phyloP scores from a whole-genome alignment of 2,113 vertebrate genomes.

The Oophaga pumilio region DNA sequence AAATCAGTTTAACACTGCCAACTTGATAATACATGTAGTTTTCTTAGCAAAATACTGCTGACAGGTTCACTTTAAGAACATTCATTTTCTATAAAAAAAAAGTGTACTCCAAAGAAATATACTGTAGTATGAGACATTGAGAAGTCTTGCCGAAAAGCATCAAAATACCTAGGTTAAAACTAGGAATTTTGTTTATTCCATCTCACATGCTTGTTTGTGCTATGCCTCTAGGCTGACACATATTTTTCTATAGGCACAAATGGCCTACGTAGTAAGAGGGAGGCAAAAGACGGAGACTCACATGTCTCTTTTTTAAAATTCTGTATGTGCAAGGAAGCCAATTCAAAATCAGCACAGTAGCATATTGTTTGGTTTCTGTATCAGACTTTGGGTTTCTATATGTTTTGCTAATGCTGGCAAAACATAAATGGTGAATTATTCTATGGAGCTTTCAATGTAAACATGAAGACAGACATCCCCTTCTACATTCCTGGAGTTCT shows the following conservation, averaged over 20 bases:
- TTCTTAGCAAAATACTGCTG: too few species aligned
- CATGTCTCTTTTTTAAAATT: background rate
- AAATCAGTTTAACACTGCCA: too few species aligned
- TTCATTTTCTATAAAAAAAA: background rate
- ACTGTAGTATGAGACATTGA: background rate
- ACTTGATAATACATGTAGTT: too few species aligned
- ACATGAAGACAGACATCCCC: background rate
- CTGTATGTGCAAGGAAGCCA: background rate
- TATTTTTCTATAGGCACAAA: background rate
- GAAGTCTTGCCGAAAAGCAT: background rate
- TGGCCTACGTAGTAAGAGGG: background rate
- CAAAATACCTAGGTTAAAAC: background rate
- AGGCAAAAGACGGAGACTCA: background rate
- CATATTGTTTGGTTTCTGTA: background rate
- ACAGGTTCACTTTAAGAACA: too few species aligned
- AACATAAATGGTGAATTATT: slow-evolving; percentile 13
- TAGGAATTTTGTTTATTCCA: background rate
- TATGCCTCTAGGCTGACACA: background rate
- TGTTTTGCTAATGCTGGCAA: background rate
- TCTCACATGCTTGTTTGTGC: background rate
- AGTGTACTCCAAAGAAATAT: too few species aligned
- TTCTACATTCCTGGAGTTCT: background rate
- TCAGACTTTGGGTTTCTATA: background rate
- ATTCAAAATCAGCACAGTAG: background rate
- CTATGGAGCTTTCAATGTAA: background rate